Evolutionary conservation across 2,113 vertebrate genomes (phyloP).

Genomic region (Porphyrio hochstetteri): DNA sequence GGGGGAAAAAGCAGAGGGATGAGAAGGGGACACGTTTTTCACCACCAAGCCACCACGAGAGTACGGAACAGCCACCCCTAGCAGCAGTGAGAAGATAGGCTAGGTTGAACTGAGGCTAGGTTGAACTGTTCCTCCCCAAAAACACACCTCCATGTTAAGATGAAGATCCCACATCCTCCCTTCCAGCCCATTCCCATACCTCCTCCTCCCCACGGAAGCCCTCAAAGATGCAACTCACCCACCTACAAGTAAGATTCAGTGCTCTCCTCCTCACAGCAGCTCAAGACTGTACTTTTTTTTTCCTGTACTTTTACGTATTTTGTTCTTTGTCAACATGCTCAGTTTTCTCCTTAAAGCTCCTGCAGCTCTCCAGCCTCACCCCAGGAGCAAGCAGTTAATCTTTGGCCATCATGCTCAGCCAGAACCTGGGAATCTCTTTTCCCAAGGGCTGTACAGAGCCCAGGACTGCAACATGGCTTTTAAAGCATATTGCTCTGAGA

Average conservation of each 20-base stretch:
- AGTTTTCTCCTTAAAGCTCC: neutral
- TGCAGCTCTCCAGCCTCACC: neutral
- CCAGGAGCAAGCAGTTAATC: neutral
- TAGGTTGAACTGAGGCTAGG: neutral
- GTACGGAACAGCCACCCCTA: rapidly evolving
- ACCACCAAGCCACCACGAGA: neutral
- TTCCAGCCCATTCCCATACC: neutral
- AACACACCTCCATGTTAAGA: rapidly evolving
- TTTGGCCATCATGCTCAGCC: neutral
- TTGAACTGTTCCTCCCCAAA: neutral
- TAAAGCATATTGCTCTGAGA: neutral
- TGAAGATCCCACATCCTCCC: neutral
- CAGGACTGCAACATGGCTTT: neutral
- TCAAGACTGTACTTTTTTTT: neutral
- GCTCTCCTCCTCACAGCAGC: neutral
- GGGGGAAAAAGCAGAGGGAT: neutral
- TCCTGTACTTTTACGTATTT: neutral
- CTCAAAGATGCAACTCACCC: neutral
- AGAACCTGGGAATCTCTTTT: neutral
- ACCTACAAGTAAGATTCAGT: neutral
- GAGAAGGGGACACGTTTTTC: neutral
- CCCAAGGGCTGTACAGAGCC: neutral
- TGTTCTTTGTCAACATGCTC: neutral
- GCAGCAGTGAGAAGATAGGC: neutral
- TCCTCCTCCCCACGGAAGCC: neutral